Conservation (phyloP, 2,797 vertebrate species). For the Leuciscus waleckii region DNA sequence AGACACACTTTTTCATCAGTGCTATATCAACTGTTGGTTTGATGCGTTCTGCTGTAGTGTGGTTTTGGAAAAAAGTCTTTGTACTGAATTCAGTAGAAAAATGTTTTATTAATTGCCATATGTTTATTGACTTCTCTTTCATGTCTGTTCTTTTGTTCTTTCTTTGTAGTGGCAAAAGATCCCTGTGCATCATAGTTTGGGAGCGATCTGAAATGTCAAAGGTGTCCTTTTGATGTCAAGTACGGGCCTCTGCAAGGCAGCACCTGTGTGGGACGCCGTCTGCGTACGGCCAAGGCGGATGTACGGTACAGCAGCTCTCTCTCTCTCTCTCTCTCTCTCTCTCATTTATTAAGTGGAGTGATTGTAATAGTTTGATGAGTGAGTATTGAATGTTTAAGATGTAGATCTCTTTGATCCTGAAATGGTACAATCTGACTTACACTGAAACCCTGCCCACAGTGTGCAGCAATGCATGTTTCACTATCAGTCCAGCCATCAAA, state of each 20-base stretch:
- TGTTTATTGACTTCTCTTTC: slow-evolving; percentile 99
- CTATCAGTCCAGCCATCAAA: slow-evolving; percentile 19
- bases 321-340: background rate
- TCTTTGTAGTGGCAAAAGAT: slow-evolving; percentile 99
- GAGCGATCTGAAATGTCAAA: slow-evolving; percentile 98
- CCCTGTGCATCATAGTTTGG: slow-evolving; percentile 96
- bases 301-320: too few species aligned
- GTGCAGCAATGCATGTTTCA: slow-evolving; percentile 20
- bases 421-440: slow-evolving; percentile 26
- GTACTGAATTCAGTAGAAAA: slow-evolving; percentile 93
- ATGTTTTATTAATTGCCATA: slow-evolving; percentile 99
- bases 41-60: slow-evolving; percentile 79
- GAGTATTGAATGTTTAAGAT: slow-evolving; percentile 59
- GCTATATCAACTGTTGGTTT: slow-evolving; percentile 87
- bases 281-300: too few species aligned
- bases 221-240: slow-evolving; percentile 99
- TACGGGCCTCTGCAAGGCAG: slow-evolving; percentile 87
- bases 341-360: slow-evolving; percentile 45
- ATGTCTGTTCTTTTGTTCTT: slow-evolving; percentile 99
- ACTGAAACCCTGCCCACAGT: slow-evolving; percentile 21
- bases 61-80: slow-evolving; percentile 88
- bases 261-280: slow-evolving; percentile 77
- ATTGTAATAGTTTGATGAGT: slow-evolving; percentile 65
- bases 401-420: slow-evolving; percentile 65
- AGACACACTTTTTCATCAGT: slow-evolving; percentile 76